Base-by-base conservation (phyloP, 2,113 vertebrate species). In the Pelusios castaneus region DNA sequence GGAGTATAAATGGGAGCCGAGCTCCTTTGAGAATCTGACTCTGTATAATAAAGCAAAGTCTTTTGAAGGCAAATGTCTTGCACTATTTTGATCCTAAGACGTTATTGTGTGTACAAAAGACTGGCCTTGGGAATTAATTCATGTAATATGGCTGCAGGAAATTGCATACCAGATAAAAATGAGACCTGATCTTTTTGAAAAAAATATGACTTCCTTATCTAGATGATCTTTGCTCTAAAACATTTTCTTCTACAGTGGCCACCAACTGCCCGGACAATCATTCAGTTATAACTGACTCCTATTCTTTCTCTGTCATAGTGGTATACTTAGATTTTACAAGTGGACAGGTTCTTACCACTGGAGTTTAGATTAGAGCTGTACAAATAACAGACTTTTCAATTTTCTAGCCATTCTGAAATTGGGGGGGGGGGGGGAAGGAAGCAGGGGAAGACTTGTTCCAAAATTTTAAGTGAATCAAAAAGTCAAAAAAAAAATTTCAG, bases 221-320 rank as follows among this genome's bases (percentile, higher is more conserved):
- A 84, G 95, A 73, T 94, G 91, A 41, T 89, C 88, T 94, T 97
- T 96, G 86, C 94, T 97, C 63, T 82, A 87, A 94, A 96, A 91
- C 73, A 88, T 93, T 91, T 85, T 87, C 94, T 45, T 56, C 54
- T 80, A 86, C 91, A 88, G 76, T 80, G 94, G 92, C 67, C 78
- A 19, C 79, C 81, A 81, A 55, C 83, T 95, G 92, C 88, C 80
- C 84, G 27, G 80, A 47, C 91, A 84, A 95, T 90, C 77, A 63
- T 82, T 92, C 82, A 82, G 11, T 94, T 90, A 84, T 67, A 93
- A 85, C 38, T 0, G 0, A 82, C 89, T 93, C 82, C 60, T 0
- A 2, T 4, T 5, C 1, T 56, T 80, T 88, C 63, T 85, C 88
- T 84, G 82, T 24, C 78, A 70, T 1, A 1, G 51, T 47, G 81